Evolutionary conservation across 2,113 vertebrate genomes (phyloP).

Genomic region (Micronycteris hirsuta): DNA sequence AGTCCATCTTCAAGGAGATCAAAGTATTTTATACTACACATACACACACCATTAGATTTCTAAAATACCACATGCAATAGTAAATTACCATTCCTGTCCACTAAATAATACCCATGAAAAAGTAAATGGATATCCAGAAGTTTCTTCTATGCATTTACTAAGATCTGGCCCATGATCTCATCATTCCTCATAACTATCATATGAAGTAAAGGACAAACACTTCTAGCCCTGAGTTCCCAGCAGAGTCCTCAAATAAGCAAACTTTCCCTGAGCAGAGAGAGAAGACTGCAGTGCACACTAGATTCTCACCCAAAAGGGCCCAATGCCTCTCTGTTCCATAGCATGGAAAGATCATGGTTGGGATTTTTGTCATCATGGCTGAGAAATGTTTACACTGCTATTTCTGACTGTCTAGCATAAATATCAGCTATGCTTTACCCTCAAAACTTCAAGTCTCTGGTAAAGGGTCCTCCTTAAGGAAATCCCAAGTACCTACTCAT

Average conservation of each 20-base stretch:
- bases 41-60: neutral
- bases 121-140: slow-evolving; percentile 32
- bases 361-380: neutral
- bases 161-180: slow-evolving; percentile 49
- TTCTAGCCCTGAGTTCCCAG: neutral
- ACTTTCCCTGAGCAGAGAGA: neutral
- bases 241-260: neutral
- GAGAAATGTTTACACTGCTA: neutral
- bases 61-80: slow-evolving; percentile 51
- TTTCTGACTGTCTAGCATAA: neutral
- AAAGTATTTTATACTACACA: neutral
- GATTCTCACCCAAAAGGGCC: neutral
- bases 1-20: slow-evolving; percentile 13
- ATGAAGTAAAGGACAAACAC: neutral
- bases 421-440: neutral
- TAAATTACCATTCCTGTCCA: slow-evolving; percentile 50
- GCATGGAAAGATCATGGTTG: neutral
- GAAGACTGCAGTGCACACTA: neutral
- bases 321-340: neutral
- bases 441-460: neutral
- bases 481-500: neutral
- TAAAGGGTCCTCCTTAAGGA: neutral
- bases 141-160: slow-evolving; percentile 23
- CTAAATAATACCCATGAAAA: slow-evolving; percentile 55
- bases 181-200: neutral